Base-by-base conservation (phyloP, 2,888 invertebrate genomes). In the Drosophila austrosaltans region DNA sequence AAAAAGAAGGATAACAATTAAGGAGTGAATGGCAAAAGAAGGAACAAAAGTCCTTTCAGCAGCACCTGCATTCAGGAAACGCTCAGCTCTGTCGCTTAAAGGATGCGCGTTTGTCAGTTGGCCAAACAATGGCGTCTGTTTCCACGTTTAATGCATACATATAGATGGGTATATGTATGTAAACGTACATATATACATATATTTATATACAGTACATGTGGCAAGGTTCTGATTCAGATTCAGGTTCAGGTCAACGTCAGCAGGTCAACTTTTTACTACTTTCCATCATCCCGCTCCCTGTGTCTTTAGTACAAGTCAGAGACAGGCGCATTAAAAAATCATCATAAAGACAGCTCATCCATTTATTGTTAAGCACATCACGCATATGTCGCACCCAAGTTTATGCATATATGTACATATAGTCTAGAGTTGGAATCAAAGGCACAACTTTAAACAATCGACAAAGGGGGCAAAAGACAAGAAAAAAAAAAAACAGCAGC, bases 1-100 rank as follows among this genome's bases (percentile, higher is more conserved):
- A 2, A 36, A 36, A 53, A n/a, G 39, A 25, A 28, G 64, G 30
- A 40, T 30, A 66, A 73, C 73, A 73, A 73, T 73, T 73, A 73
- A 73, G 61, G 16, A 53, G 30, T 12, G 57, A 62, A 25, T 62
- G 60, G 44, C 48, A 48, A 4, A n/a, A 40, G 6, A 25, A 16
- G 20, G 32, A 32, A 39, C 20, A 53, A 25, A 39, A 53, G 61
- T 58, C 73, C 44, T 62, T 72, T 72, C 66, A 54, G 7, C 56
- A 53, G 8, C 56, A 53, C 36, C 71, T 63, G 63, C 64, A 12
- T 32, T 25, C 61, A 42, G 59, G 25, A 25, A 39, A 25, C 39
- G 16, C 40, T 22, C n/a, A 53, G 20, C 57, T 28, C 25, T 25
- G 32, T 36, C 53, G 2, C 20, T 48, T 48, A 48, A 48, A 48